Percentiles rank a stretch among this genome's conserved stretches.
These are phyloP conservation scores for Lasioglossum villosulum DNA, from an alignment of 2,888 invertebrate species.

Conservation along the genomic window DNA sequence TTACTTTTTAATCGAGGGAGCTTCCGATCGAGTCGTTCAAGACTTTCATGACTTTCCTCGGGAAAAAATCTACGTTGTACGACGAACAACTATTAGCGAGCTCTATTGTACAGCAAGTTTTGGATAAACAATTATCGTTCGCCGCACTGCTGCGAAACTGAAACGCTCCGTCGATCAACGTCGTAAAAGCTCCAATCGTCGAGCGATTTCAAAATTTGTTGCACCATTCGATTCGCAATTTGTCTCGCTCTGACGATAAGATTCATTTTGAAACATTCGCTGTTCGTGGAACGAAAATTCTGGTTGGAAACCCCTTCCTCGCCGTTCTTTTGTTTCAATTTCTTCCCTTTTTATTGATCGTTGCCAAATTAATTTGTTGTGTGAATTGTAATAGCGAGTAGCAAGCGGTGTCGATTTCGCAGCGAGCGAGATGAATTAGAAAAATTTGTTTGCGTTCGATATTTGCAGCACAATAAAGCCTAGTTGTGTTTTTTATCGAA, in stretches of 20 bases:
- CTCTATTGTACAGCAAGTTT: not conserved
- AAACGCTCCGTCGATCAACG: not conserved
- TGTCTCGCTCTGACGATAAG: not conserved
- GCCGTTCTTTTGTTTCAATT: not conserved
- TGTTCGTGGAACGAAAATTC: not conserved
- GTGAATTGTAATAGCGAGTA: not conserved
- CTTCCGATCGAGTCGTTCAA: slow-evolving; percentile 2
- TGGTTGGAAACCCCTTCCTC: not conserved
- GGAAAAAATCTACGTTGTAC: not conserved
- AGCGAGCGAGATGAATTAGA: not conserved
- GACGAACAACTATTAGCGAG: not conserved
- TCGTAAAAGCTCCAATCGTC: not conserved
- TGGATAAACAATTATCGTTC: not conserved
- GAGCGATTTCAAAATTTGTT: not conserved
- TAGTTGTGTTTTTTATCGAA: not conserved
- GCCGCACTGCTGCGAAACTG: not conserved
- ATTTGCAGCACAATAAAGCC: not conserved
- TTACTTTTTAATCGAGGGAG: slow-evolving; percentile 9
- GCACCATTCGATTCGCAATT: not conserved
- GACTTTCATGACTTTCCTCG: not conserved
- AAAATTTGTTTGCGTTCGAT: not conserved
- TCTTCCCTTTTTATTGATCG: not conserved
- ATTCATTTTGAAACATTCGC: not conserved
- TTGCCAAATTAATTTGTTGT: not conserved
- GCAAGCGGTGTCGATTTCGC: not conserved